These are phyloP conservation scores for Chrysaora quinquecirrha DNA, from an alignment of 30 jellyfish, hydroid and myxozoan genomes.

Conservation along the genomic window DNA sequence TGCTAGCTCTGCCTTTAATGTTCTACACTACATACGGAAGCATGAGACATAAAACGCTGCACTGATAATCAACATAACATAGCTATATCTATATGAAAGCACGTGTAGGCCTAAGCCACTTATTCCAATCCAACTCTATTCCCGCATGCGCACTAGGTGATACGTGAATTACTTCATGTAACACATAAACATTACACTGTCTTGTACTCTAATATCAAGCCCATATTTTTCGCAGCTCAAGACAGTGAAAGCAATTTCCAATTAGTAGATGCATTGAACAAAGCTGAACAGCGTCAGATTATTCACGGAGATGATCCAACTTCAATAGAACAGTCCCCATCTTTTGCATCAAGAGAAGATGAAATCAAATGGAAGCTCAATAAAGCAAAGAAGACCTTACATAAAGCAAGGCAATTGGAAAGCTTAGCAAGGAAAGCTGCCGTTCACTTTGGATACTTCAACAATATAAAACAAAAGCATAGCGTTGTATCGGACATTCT, in stretches of 20 bases:
- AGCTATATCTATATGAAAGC: too few relatives aligned
- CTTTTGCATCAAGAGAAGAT: slow-evolving; percentile 76
- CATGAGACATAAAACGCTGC: too few relatives aligned
- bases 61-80: too few relatives aligned
- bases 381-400: slow-evolving; percentile 87
- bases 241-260: slow-evolving; percentile 67
- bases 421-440: slow-evolving; percentile 84
- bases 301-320: slow-evolving; percentile 79
- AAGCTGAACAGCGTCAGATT: slow-evolving; percentile 58
- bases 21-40: too few relatives aligned
- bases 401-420: slow-evolving; percentile 89
- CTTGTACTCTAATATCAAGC: too few relatives aligned
- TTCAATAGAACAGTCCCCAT: slow-evolving; percentile 74
- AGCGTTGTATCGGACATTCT: slow-evolving; percentile 73
- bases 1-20: too few relatives aligned
- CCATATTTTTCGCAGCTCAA: slow-evolving; percentile 14
- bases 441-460: slow-evolving; percentile 83
- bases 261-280: slow-evolving; percentile 52
- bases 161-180: too few relatives aligned
- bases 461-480: slow-evolving; percentile 67
- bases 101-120: too few relatives aligned
- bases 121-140: too few relatives aligned
- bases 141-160: too few relatives aligned
- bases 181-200: too few relatives aligned
- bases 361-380: slow-evolving; percentile 93